Evolutionary conservation across 1,140 invertebrate species (phyloP).

Genomic region (Heliconius nattereri): DNA sequence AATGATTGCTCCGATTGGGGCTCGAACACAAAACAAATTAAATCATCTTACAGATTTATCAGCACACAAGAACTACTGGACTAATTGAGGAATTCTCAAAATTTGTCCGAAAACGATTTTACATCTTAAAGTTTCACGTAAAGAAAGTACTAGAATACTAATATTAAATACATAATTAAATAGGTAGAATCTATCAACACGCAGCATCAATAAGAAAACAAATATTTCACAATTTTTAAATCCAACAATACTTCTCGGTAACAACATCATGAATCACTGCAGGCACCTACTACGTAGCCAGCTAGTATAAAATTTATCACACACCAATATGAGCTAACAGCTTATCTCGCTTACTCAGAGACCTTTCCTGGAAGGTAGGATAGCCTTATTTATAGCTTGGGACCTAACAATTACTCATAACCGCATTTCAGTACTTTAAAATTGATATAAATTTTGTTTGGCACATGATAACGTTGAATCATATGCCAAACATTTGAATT

Average conservation of each 20-base stretch:
- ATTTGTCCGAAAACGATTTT: too few species aligned
- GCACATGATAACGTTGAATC: too few species aligned
- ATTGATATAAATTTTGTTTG: neutral
- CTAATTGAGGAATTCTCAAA: too few species aligned
- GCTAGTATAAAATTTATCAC: conserved; percentile 11
- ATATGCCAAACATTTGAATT: too few species aligned
- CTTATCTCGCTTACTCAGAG: conserved; percentile 17
- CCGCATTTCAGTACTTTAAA: neutral
- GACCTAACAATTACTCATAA: conserved; percentile 14
- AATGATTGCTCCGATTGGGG: too few species aligned
- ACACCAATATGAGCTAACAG: conserved; percentile 12
- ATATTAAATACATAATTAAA: too few species aligned
- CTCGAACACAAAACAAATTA: too few species aligned
- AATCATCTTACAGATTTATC: too few species aligned
- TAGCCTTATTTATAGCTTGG: conserved; percentile 12
- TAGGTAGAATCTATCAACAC: too few species aligned
- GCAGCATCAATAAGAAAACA: neutral
- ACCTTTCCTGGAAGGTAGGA: conserved; percentile 12
- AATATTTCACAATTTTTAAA: neutral
- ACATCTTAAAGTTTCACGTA: too few species aligned
- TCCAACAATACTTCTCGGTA: neutral
- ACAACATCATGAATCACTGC: neutral
- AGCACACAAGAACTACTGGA: too few species aligned
- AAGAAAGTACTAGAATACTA: too few species aligned
- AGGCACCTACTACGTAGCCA: neutral